Conservation (phyloP, 2,113 vertebrate species). For the Ascaphus truei region DNA sequence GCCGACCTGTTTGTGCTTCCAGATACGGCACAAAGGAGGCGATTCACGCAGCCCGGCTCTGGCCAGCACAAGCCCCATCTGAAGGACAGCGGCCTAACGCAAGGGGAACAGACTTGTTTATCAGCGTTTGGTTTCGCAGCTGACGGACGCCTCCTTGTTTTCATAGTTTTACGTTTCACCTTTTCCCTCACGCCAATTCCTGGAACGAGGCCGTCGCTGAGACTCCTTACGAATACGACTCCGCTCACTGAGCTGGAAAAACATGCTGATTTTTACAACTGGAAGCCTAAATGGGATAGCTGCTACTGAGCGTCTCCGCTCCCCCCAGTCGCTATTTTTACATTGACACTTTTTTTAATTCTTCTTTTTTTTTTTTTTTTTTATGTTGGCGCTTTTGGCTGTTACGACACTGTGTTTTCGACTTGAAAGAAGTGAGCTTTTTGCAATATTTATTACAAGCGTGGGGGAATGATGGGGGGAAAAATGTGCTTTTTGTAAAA, state of each 20-base stretch:
- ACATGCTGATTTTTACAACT: neutral
- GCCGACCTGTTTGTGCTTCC: neutral
- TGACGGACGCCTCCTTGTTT: neutral
- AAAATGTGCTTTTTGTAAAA: too few species aligned
- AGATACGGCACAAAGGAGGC: neutral
- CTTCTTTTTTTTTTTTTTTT: neutral
- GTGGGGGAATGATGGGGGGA: neutral
- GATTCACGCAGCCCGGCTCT: neutral
- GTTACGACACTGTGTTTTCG: slow-evolving; percentile 50
- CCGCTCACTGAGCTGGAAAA: neutral
- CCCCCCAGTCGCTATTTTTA: neutral
- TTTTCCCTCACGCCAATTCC: neutral
- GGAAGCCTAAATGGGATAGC: neutral
- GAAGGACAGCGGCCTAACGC: neutral
- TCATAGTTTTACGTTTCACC: neutral
- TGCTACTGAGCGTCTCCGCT: neutral
- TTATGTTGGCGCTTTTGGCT: slow-evolving; percentile 54
- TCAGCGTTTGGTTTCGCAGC: neutral
- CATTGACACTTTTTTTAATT: slow-evolving; percentile 17
- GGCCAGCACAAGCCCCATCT: too few species aligned
- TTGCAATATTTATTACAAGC: slow-evolving; percentile 67
- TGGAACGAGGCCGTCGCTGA: neutral
- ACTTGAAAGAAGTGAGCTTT: slow-evolving; percentile 54
- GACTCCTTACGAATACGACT: neutral
- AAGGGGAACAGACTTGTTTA: neutral